Evolutionary conservation across 2,113 vertebrate species (phyloP), one percentile per base, ranked within the genome.

Genomic region (Pelecanus crispus): DNA sequence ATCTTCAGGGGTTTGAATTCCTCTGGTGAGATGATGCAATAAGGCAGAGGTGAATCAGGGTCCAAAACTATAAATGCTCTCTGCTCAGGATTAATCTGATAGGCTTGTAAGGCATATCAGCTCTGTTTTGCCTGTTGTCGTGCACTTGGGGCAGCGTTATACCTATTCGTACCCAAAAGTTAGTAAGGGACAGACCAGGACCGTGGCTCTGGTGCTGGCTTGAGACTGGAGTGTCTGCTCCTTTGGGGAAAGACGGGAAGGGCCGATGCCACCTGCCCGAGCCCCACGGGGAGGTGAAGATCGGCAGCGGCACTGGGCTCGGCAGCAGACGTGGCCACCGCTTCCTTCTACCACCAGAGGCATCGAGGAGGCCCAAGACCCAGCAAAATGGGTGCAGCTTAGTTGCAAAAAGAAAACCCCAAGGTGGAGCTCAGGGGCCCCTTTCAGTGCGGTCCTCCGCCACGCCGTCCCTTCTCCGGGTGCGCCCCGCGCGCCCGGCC

Each of bases 401-500:
- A 68, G 59, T 3, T 34, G 47, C 29, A 34, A 74, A 80, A 73
- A 61, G 32, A 73, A 68, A 70, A 56, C 15, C 42, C 45, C 0
- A 0, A 9, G 26, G 44, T 9, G 5, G 47, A 55, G 56, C 34
- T 56, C 18, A 32, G 24, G 44, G n/a, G 6, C 10, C 8, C 7
- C 31, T 36, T 77, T 56, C 38, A 42, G 42, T n/a, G 26, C 0
- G 0, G 44, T 29, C 47, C 71, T 66, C 29, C 7, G 7, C 55
- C 42, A n/a, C 3, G 19, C 12, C 0, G 3, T 49, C 24, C 40
- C 13, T 25, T 38, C 56, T 65, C 50, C 1, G 1, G 86, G 11
- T 71, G 38, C 1, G 1, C 17, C 68, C 62, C 0, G 3, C 2
- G 0, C 2, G 0, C 81, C 65, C 0, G 1, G 36, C 40, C 17